These are phyloP conservation scores for Aromia moschata DNA, from an alignment of 2,888 invertebrate species.

Conservation along the genomic window DNA sequence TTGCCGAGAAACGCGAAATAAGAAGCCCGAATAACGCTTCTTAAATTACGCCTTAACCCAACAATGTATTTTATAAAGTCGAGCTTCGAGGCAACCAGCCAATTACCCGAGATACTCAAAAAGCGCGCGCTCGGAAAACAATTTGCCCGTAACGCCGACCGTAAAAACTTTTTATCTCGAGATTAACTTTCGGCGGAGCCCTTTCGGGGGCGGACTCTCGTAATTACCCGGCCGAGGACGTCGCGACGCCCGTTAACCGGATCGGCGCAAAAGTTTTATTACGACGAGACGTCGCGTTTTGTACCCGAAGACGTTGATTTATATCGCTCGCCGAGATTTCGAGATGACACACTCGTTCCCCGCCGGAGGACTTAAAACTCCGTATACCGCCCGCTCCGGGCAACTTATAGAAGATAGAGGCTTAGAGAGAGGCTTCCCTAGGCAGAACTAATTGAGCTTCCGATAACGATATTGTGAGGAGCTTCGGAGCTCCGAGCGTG, in stretches of 20 bases:
- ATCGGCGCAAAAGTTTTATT: slow-evolving; percentile 6
- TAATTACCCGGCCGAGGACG: slow-evolving; percentile 41
- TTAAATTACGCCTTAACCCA: too few relatives aligned
- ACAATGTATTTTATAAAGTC: not conserved
- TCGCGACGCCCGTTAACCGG: slow-evolving; percentile 7
- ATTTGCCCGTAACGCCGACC: slow-evolving; percentile 38
- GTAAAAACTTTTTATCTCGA: slow-evolving; percentile 42
- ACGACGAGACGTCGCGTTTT: slow-evolving; percentile 1
- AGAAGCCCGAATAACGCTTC: too few relatives aligned
- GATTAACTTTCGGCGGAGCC: slow-evolving; percentile 41
- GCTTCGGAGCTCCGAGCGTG: slow-evolving; percentile 11
- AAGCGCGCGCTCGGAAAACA: slow-evolving; percentile 35
- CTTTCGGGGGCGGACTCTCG: slow-evolving; percentile 22
- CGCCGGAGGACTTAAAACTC: slow-evolving; percentile 40
- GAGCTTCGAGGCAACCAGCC: not conserved
- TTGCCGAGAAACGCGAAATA: too few relatives aligned
- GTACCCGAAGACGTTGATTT: slow-evolving; percentile 31
- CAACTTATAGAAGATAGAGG: slow-evolving; percentile 10
- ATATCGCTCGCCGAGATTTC: slow-evolving; percentile 39
- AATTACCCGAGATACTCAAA: slow-evolving; percentile 10
- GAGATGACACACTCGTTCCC: slow-evolving; percentile 42
- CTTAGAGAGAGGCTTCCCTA: slow-evolving; percentile 9
- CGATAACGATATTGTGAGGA: slow-evolving; percentile 19
- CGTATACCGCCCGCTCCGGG: slow-evolving; percentile 19
- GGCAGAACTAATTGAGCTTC: slow-evolving; percentile 19